A percentile compares a stretch with the other conserved stretches of the same genome.
phyloP scores from a whole-genome alignment of 2,888 invertebrate species.

The Trachelus tabidus region DNA sequence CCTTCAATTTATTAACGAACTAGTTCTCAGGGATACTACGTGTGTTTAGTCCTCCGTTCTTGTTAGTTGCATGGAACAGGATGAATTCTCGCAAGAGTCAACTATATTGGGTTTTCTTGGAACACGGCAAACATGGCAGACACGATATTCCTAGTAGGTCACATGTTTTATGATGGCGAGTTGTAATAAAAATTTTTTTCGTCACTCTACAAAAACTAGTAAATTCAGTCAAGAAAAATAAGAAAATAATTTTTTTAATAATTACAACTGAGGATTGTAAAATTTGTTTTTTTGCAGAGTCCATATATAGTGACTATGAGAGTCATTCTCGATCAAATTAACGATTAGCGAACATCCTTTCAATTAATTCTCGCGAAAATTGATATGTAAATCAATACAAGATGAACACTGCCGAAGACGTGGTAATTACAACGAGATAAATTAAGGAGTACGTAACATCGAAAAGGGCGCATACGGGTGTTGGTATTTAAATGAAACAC shows the following conservation, averaged over 20 bases:
- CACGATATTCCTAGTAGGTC: neutral
- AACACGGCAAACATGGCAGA: neutral
- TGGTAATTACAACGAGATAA: neutral
- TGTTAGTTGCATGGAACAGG: constrained; percentile 24
- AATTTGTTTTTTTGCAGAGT: too few species aligned
- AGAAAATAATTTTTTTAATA: neutral
- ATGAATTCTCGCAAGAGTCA: neutral
- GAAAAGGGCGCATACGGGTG: neutral
- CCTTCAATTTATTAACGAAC: constrained; percentile 57
- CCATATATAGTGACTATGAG: neutral
- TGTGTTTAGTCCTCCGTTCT: constrained; percentile 38
- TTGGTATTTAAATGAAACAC: neutral
- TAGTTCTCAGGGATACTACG: constrained; percentile 48
- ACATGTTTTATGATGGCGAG: neutral
- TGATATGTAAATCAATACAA: neutral
- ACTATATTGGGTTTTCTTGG: neutral
- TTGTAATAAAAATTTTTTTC: neutral
- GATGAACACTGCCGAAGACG: neutral
- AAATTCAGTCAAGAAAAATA: neutral
- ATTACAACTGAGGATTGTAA: too few species aligned
- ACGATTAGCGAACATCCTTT: neutral
- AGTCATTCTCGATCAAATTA: neutral
- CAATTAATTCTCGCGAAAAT: neutral
- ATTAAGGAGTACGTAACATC: neutral
- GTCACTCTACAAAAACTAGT: neutral